These are phyloP conservation scores for Hephaestus fuliginosus DNA, from an alignment of 2,797 vertebrate species.

Conservation along the genomic window DNA sequence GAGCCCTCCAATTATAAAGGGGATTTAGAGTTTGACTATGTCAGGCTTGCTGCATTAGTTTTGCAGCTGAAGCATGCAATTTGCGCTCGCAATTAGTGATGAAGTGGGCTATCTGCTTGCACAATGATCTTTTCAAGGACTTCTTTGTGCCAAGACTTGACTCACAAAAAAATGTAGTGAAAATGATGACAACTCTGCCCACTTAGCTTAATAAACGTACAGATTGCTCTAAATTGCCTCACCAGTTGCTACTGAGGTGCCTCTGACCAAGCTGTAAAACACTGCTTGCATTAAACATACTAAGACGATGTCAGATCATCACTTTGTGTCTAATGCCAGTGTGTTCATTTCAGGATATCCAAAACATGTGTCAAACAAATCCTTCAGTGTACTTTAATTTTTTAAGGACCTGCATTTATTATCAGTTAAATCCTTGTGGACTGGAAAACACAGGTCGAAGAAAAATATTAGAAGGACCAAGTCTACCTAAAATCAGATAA, in stretches of 20 bases:
- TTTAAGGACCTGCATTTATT: not conserved
- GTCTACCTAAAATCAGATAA: not conserved
- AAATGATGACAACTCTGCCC: constrained; percentile 9
- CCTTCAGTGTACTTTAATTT: not conserved
- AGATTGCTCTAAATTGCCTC: constrained; percentile 8
- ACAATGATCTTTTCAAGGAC: constrained; percentile 38
- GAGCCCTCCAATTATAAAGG: constrained; percentile 47
- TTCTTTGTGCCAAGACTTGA: constrained; percentile 34
- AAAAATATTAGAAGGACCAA: not conserved
- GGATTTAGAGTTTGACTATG: constrained; percentile 33
- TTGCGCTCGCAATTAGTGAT: constrained; percentile 39
- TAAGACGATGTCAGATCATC: not conserved
- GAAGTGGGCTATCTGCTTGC: constrained; percentile 31
- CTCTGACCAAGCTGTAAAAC: not conserved
- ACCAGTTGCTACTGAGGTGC: not conserved
- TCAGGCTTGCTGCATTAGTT: constrained; percentile 37
- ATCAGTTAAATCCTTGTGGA: not conserved
- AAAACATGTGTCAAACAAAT: not conserved
- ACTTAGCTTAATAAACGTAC: constrained; percentile 8
- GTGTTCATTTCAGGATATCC: not conserved
- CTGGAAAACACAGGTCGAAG: not conserved
- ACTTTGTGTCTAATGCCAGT: too few species aligned
- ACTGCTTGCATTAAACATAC: not conserved
- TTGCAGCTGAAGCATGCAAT: constrained; percentile 45
- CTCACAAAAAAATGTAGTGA: constrained; percentile 8